Evolutionary conservation across 2,888 invertebrate species (phyloP).

Genomic region (Corythucha ciliata): DNA sequence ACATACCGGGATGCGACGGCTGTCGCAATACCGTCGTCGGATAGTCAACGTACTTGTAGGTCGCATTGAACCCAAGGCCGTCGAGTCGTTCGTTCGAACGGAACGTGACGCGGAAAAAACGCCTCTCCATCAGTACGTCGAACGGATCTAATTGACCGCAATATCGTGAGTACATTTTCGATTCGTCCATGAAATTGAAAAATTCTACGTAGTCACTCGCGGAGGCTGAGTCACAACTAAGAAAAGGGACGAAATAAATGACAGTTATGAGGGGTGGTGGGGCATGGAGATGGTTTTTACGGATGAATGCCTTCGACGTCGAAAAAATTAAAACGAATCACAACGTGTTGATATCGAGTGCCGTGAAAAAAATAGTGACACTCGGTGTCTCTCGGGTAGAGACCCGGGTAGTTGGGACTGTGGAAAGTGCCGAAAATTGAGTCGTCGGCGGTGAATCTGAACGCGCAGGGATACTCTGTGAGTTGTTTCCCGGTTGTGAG

Average conservation of each 20-base stretch:
- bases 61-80: conserved; percentile 86
- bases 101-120: conserved; percentile 91
- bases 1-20: too few species aligned
- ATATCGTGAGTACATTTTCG: conserved; percentile 70
- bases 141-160: conserved; percentile 79
- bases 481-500: conserved; percentile 72
- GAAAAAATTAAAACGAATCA: conserved; percentile 79
- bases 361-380: conserved; percentile 89
- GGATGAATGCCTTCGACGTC: conserved; percentile 90
- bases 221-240: conserved; percentile 78
- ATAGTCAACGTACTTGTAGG: conserved; percentile 69
- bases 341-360: conserved; percentile 63
- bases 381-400: conserved; percentile 79
- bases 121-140: conserved; percentile 74
- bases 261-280: too few species aligned
- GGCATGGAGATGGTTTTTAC: too few species aligned
- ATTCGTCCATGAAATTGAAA: conserved; percentile 88
- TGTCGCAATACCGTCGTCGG: too few species aligned
- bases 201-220: conserved; percentile 94
- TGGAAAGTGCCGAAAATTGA: conserved; percentile 70
- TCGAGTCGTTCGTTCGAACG: conserved; percentile 88
- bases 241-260: conserved; percentile 36
- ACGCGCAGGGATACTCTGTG: conserved; percentile 71
- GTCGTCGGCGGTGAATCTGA: conserved; percentile 57
- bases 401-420: conserved; percentile 84